Evolutionary conservation across 1,140 invertebrate species (phyloP), one percentile per base, ranked within the genome.

Genomic region (Bicyclus anynana): DNA sequence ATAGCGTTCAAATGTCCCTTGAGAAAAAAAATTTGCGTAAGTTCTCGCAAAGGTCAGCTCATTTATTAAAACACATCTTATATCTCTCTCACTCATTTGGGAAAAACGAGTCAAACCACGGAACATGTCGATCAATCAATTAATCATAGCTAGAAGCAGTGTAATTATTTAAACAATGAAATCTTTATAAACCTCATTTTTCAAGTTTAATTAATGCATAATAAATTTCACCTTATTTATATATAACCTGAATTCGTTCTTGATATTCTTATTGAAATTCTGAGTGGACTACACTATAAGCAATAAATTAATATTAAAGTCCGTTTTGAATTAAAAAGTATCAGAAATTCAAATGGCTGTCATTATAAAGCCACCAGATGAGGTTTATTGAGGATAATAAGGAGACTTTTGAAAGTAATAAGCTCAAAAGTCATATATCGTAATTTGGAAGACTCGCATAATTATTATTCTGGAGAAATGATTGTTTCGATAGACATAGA

Each of bases 261-360:
- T 48, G 12, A 48, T 23, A 27, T n/a, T 14, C 18, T 14, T 48
- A 48, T 26, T 48, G 21, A 48, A 17, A 27, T 18, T 20, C 40
- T 14, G 14, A 27, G 17, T 40, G 12, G 14, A 40, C 16, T 16
- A 40, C 5, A n/a, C 14, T n/a, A 7, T 51, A 44, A 38, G 17
- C 23, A 42, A 57, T 57, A 57, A 57, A 57, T 57, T 57, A 51
- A n/a, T 23, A 57, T 57, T 33, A 49, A 21, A 42, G 48, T 50
- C 54, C 26, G n/a, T 57, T 50, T 50, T 50, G 37, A 40, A 57
- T 57, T 57, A 57, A 42, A 57, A 57, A 42, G 21, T 23, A 44
- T 57, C 42, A 18, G 21, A 57, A 57, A 18, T 57, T 57, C 23
- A 42, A 57, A 50, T 44, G 26, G 9, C 21, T 50, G 27, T 37